These are phyloP conservation scores for Rhyacophila brunnea DNA, from an alignment of 1,140 invertebrate species.

Conservation along the genomic window DNA sequence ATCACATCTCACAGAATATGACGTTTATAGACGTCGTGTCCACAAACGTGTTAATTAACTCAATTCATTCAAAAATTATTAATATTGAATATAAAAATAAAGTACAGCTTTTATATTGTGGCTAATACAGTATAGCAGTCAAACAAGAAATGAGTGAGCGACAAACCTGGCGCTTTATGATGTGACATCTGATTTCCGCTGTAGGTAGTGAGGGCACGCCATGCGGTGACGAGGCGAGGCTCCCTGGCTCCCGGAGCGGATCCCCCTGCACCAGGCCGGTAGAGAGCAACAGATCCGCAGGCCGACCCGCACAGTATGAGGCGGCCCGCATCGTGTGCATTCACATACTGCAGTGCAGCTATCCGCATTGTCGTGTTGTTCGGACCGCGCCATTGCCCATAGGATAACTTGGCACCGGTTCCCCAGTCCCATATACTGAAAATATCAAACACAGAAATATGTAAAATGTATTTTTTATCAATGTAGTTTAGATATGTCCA, in stretches of 20 bases:
- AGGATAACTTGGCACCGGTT: slow-evolving; percentile 62
- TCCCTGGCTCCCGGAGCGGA: slow-evolving; percentile 47
- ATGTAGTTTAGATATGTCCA: too few relatives aligned
- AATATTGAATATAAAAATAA: too few relatives aligned
- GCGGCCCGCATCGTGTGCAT: slow-evolving; percentile 71
- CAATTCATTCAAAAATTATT: too few relatives aligned
- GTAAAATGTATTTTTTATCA: too few relatives aligned
- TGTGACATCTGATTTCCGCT: slow-evolving; percentile 44
- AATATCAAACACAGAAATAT: too few relatives aligned
- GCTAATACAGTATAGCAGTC: too few relatives aligned
- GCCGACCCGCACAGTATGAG: slow-evolving; percentile 69
- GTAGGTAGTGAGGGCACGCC: slow-evolving; percentile 67
- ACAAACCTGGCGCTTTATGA: slow-evolving; percentile 41
- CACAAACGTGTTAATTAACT: too few relatives aligned
- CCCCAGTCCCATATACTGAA: slow-evolving; percentile 72
- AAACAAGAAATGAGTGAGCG: too few relatives aligned
- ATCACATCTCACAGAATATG: too few relatives aligned
- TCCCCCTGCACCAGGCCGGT: slow-evolving; percentile 40
- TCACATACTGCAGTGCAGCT: slow-evolving; percentile 83
- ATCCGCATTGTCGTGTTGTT: slow-evolving; percentile 58
- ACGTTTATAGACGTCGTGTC: too few relatives aligned
- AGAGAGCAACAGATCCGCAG: slow-evolving; percentile 76
- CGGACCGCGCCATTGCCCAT: slow-evolving; percentile 48
- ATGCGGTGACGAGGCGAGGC: slow-evolving; percentile 73
- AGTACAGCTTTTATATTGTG: too few relatives aligned